Conservation (phyloP, 2,113 vertebrate genomes). For the Halichoerus grypus region DNA sequence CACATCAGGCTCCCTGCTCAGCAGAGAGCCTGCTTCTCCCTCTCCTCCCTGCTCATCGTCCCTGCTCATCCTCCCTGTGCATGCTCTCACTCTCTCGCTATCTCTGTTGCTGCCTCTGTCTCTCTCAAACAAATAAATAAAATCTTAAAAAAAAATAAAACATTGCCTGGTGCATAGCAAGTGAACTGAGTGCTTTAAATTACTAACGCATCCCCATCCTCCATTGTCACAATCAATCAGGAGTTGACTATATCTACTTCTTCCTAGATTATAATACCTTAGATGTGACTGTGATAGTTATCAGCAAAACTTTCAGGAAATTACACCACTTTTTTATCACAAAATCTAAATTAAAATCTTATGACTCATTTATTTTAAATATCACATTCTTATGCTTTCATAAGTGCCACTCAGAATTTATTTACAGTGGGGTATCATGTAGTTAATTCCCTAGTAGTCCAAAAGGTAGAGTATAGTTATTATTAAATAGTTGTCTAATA, state of each 20-base stretch:
- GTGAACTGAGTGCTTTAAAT: not conserved
- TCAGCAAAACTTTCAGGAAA: not conserved
- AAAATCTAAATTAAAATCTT: not conserved
- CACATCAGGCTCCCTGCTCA: not conserved
- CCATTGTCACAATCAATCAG: not conserved
- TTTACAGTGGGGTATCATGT: not conserved
- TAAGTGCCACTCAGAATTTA: not conserved
- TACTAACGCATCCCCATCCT: not conserved
- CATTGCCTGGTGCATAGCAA: not conserved
- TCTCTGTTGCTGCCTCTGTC: not conserved
- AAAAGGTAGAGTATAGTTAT: not conserved
- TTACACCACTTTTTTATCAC: not conserved
- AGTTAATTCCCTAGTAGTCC: not conserved
- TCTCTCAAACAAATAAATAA: not conserved
- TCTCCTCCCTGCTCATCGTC: not conserved
- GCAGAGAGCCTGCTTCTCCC: no score
- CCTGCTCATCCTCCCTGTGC: no score
- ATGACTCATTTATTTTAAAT: not conserved
- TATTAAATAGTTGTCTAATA: conserved; percentile 9
- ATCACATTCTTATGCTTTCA: not conserved
- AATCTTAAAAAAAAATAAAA: not conserved
- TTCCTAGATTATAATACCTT: not conserved
- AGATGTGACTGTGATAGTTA: not conserved
- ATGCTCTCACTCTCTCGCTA: no score
- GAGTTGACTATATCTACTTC: not conserved